A percentile compares a stretch with the other conserved stretches of the same genome.
Evolutionary conservation across 2,113 vertebrate species (phyloP).

Genomic region (Colius striatus): DNA sequence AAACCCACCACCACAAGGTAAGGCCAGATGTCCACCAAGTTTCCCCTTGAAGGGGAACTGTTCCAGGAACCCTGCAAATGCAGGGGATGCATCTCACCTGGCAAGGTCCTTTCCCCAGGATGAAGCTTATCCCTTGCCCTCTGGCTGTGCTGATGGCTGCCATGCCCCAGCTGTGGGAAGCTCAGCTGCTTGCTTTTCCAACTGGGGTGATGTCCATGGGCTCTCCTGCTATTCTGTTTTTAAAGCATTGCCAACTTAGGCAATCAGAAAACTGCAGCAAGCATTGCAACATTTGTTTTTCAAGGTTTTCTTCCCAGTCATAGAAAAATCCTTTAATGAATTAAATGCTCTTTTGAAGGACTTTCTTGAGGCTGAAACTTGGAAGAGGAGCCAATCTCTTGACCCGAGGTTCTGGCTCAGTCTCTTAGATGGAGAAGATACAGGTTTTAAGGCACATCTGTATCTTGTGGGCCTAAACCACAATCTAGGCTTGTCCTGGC

Average conservation of each 20-base stretch:
- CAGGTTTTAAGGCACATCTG: background rate
- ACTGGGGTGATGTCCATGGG: background rate
- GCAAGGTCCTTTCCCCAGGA: background rate
- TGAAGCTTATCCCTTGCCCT: background rate
- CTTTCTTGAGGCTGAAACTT: background rate
- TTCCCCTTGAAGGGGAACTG: accelerated
- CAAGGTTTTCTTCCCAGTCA: background rate
- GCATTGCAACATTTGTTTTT: background rate
- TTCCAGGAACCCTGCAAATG: background rate
- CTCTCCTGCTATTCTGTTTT: background rate
- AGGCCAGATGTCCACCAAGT: background rate
- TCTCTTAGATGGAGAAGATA: background rate
- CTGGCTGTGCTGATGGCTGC: background rate
- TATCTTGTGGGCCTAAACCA: background rate
- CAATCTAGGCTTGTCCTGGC: background rate
- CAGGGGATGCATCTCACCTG: background rate
- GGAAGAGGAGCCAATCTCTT: background rate
- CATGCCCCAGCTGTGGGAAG: background rate
- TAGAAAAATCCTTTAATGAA: background rate
- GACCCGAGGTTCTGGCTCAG: background rate
- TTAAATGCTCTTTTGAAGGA: background rate
- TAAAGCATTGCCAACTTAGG: background rate
- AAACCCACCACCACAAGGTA: background rate
- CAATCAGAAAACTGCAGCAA: background rate
- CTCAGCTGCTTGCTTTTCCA: background rate